Base-by-base conservation (phyloP, 2,888 invertebrate genomes). In the Pilophorus perplexus region DNA sequence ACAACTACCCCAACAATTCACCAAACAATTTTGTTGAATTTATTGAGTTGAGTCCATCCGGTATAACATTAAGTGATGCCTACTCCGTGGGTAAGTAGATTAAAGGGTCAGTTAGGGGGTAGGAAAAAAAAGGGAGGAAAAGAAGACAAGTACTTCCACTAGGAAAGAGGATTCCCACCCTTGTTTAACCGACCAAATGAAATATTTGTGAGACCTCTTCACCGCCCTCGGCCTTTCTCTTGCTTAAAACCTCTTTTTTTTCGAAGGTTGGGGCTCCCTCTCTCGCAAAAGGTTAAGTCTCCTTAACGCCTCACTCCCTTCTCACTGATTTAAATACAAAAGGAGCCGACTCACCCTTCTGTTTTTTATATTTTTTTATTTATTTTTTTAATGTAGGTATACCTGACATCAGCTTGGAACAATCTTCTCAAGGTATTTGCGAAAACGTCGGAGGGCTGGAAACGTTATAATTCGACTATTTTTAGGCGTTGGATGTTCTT, bases 101-200 rank as follows among this genome's bases (percentile, higher is more conserved):
- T n/a, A n/a, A n/a, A n/a, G n/a, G n/a, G n/a, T n/a, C n/a, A n/a
- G n/a, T n/a, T n/a, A n/a, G n/a, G n/a, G n/a, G n/a, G n/a, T n/a
- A n/a, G n/a, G n/a, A n/a, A n/a, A n/a, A n/a, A n/a, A n/a, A n/a
- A n/a, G n/a, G n/a, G n/a, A n/a, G 33, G 33, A 38, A 44, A 60
- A 60, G 44, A n/a, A 60, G 46, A 60, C 42, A 60, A 60, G 60
- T 44, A 28, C 42, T 20, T 33, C 48, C 48, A 28, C 46, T 28
- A 48, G 40, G 37, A 66, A 66, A 66, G 66, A 66, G 66, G 66
- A 66, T 66, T 66, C 18, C 59, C 23, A 42, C 50, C 67, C 67
- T 66, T 66, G 66, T 67, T 67, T 50, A 67, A 67, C 59, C 67
- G 67, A 67, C 67, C 67, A 67, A 67, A 67, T 67, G 67, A 67